Evolutionary conservation across 2,113 vertebrate species (phyloP).

Genomic region (Sclerurus mexicanus): DNA sequence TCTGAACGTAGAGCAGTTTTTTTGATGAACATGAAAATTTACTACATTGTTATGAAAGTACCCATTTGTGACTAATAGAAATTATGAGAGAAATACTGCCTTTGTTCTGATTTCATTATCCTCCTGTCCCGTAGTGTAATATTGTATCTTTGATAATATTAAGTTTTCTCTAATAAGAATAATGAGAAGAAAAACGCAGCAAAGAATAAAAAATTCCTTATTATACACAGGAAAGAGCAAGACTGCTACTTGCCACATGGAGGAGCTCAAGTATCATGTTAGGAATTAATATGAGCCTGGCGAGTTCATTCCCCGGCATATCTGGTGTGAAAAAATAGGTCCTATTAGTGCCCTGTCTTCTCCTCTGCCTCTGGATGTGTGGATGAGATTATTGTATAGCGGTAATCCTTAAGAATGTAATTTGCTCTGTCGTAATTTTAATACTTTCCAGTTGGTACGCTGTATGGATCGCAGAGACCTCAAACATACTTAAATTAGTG

Average conservation of each 20-base stretch:
- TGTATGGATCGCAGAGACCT: background rate
- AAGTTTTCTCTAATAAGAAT: background rate
- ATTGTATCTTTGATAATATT: background rate
- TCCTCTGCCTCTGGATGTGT: background rate
- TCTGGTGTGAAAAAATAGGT: background rate
- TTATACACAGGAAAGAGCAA: background rate
- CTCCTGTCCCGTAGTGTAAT: background rate
- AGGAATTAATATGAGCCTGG: background rate
- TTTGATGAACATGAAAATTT: constrained; percentile 14
- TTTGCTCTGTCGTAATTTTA: background rate
- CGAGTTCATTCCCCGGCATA: background rate
- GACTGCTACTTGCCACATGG: constrained; percentile 58
- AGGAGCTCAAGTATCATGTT: constrained; percentile 70
- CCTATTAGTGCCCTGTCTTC: background rate
- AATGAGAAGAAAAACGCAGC: background rate
- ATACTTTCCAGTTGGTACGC: background rate
- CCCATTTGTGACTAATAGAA: background rate
- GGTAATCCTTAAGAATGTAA: background rate
- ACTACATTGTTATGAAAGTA: background rate
- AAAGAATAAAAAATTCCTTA: background rate
- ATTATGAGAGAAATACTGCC: background rate
- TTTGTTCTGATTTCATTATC: constrained; percentile 23
- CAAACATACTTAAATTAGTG: background rate
- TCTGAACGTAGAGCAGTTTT: background rate
- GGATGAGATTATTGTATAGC: background rate